Evolutionary conservation across 2,888 invertebrate genomes (phyloP), one percentile per base, ranked within the genome.

Genomic region (Pseudolycoriella hygida): DNA sequence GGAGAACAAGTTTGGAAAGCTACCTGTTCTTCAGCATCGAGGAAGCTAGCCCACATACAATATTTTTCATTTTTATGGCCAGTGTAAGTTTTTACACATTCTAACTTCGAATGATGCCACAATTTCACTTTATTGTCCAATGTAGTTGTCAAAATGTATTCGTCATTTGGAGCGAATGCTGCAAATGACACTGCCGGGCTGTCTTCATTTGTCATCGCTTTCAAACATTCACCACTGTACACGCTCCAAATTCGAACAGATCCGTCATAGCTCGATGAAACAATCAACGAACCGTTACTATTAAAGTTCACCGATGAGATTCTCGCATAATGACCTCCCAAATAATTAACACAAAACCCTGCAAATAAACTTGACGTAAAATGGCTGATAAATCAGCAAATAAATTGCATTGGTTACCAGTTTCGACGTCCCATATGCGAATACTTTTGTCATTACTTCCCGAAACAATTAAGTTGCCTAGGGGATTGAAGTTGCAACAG

Each of bases 401-500:
- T n/a, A n/a, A n/a, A n/a, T n/a, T n/a, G n/a, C n/a, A n/a, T n/a
- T n/a, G n/a, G n/a, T 17, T 56, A 56, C 97, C 97, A 52, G 94
- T 94, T 62, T 87, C 73, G 1, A 99, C 97, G 67, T 98, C 98
- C 98, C 98, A 99, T 61, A 99, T 96, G 53, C 94, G 73, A 5
- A 98, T 97, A 62, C 93, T 94, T 67, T 99, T 98, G 59, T 98
- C 98, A 70, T 98, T 99, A 73, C 97, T 97, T 51, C 98, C 98
- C 17, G 97, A 98, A 15, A 96, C 98, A 59, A 99, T 94, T 53
- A 99, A 76, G 69, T 97, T 98, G 46, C 96, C 96, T 69, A 98
- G 97, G 48, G 98, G 98, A 67, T 99, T 99, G 66, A 98, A 99
- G 69, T 96, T 97, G 65, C 97, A 98, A 65, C 97, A 99, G 67